Evolutionary conservation across 2,888 invertebrate species (phyloP).

Genomic region (Apodemia mormo): DNA sequence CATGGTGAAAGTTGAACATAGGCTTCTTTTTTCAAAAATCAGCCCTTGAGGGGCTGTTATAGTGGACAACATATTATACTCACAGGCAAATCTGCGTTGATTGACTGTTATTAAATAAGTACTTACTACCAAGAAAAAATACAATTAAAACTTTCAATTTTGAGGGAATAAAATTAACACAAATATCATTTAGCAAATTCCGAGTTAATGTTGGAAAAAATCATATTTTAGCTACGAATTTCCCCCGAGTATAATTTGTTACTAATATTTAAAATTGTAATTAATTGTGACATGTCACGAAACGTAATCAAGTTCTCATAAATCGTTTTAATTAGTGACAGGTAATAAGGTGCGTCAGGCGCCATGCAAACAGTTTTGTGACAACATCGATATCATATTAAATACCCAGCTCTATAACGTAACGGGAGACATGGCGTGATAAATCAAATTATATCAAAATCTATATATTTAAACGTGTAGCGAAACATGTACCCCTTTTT

Average conservation of each 20-base stretch:
- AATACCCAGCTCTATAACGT: no score
- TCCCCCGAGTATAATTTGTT: background rate
- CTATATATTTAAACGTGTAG: no score
- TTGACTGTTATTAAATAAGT: no score
- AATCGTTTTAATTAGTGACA: conserved; percentile 16
- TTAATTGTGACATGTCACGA: conserved; percentile 1
- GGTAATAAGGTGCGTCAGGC: background rate
- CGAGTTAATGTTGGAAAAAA: background rate
- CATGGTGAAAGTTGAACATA: no score
- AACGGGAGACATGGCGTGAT: no score
- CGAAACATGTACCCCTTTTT: no score
- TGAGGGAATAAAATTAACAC: background rate
- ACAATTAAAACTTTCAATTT: background rate
- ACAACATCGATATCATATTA: background rate
- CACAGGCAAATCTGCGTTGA: no score
- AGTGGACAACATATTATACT: no score
- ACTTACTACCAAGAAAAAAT: no score
- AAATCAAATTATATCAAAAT: no score
- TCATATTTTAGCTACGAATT: background rate
- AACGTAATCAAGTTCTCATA: conserved; percentile 15
- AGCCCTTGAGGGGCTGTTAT: no score
- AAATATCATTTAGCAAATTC: background rate
- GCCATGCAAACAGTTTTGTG: background rate
- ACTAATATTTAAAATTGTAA: conserved; percentile 5
- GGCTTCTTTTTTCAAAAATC: no score